Conservation (phyloP, 2,797 vertebrate species). For the Rhynchonycteris naso region DNA sequence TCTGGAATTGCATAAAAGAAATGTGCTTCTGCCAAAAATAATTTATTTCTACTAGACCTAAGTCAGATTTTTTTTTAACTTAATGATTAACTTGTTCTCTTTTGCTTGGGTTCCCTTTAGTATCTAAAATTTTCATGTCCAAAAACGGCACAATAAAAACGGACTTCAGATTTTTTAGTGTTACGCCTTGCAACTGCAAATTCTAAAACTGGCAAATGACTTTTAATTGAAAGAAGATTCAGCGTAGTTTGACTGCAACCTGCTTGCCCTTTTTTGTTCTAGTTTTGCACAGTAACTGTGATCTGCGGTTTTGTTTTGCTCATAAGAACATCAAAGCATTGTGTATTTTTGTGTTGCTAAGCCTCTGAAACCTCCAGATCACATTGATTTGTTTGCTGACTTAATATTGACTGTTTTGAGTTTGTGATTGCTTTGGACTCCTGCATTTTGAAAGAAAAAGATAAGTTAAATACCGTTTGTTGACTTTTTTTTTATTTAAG, state of each 20-base stretch:
- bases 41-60: conserved; percentile 2
- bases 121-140: conserved; percentile 19
- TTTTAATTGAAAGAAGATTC: not conserved
- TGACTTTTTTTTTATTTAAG: conserved; percentile 9
- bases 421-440: conserved; percentile 51
- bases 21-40: not conserved
- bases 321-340: not conserved
- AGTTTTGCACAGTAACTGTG: not conserved
- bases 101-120: not conserved
- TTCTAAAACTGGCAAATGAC: conserved; percentile 18
- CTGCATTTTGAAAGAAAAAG: conserved; percentile 50
- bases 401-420: conserved; percentile 53
- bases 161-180: conserved; percentile 26
- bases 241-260: not conserved
- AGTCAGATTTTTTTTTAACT: conserved; percentile 4
- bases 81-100: conserved; percentile 39
- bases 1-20: not conserved
- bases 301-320: not conserved
- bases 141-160: not conserved
- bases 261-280: not conserved
- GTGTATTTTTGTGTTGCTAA: conserved; percentile 37
- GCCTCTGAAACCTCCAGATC: conserved; percentile 26
- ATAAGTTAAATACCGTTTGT: conserved; percentile 46
- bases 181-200: not conserved
- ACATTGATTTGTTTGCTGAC: conserved; percentile 63